Evolutionary conservation across 2,113 vertebrate species (phyloP).

Genomic region (Cariama cristata): DNA sequence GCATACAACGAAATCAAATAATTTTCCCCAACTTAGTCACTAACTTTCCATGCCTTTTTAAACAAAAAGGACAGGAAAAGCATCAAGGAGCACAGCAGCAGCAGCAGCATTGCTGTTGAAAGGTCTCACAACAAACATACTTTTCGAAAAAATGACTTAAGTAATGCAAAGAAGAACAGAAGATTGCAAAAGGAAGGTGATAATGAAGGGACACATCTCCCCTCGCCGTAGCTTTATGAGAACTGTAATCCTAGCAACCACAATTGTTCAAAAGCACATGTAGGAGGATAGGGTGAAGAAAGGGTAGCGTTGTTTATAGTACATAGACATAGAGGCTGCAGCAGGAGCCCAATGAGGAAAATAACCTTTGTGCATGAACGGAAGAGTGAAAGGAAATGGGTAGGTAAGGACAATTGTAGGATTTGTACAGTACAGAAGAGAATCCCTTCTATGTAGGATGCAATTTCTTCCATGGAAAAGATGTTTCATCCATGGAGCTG

Average conservation of each 20-base stretch:
- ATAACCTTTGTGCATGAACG: not conserved
- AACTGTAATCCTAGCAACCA: not conserved
- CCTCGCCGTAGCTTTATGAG: not conserved
- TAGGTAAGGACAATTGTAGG: slow-evolving; percentile 26
- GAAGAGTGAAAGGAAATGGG: slow-evolving; percentile 43
- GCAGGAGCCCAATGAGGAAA: slow-evolving; percentile 29
- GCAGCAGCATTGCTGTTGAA: not conserved
- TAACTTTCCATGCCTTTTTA: not conserved
- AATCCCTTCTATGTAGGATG: not conserved
- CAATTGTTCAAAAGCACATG: not conserved
- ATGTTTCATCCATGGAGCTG: not conserved
- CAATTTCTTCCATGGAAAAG: slow-evolving; percentile 57
- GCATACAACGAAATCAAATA: not conserved
- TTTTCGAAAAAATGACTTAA: not conserved
- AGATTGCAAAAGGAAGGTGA: not conserved
- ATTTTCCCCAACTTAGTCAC: not conserved
- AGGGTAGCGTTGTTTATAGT: not conserved
- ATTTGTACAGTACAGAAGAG: slow-evolving; percentile 28
- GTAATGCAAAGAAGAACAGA: not conserved
- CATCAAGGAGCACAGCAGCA: not conserved
- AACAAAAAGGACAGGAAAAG: not conserved
- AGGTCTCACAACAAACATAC: not conserved
- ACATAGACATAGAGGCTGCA: not conserved
- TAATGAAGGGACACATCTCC: not conserved
- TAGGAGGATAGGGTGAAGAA: not conserved